A percentile compares a stretch with the other conserved stretches of the same genome.
These are phyloP conservation scores for Campoplex capitator DNA, from an alignment of 2,888 invertebrate species.

Conservation along the genomic window DNA sequence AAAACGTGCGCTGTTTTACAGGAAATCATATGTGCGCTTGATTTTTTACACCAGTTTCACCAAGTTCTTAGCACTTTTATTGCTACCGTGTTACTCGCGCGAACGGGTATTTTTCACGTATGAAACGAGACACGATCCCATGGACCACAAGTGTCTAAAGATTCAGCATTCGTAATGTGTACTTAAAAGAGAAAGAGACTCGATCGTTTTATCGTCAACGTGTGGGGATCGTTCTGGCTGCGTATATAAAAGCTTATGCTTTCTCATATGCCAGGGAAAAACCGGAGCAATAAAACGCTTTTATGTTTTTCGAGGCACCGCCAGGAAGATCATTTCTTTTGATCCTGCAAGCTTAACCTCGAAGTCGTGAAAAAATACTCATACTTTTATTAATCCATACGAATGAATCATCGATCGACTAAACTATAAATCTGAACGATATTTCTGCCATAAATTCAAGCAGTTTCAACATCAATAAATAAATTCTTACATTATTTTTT, in stretches of 20 bases:
- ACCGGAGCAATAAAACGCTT: conserved; percentile 70
- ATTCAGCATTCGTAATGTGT: neutral
- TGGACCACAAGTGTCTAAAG: conserved; percentile 30
- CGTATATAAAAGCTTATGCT: conserved; percentile 33
- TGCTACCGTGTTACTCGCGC: conserved; percentile 54
- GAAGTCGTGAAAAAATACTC: conserved; percentile 7
- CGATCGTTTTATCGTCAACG: conserved; percentile 48
- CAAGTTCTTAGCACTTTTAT: conserved; percentile 25
- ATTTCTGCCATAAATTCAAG: neutral
- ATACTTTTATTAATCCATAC: neutral
- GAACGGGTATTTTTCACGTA: conserved; percentile 28
- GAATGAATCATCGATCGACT: conserved; percentile 17
- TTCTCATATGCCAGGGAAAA: conserved; percentile 63
- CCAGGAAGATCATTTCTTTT: conserved; percentile 16
- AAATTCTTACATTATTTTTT: neutral
- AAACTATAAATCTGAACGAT: neutral
- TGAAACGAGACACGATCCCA: conserved; percentile 21
- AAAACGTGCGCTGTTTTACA: conserved; percentile 24
- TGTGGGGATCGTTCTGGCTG: conserved; percentile 17
- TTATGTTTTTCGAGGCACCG: conserved; percentile 54
- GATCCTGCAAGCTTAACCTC: conserved; percentile 28
- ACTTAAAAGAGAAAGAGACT: conserved; percentile 29
- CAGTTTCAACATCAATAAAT: neutral
- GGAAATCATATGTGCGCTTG: neutral
- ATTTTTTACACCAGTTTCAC: conserved; percentile 23